phyloP scores from a whole-genome alignment of 2,888 invertebrate species.

The Junonia oenone region DNA sequence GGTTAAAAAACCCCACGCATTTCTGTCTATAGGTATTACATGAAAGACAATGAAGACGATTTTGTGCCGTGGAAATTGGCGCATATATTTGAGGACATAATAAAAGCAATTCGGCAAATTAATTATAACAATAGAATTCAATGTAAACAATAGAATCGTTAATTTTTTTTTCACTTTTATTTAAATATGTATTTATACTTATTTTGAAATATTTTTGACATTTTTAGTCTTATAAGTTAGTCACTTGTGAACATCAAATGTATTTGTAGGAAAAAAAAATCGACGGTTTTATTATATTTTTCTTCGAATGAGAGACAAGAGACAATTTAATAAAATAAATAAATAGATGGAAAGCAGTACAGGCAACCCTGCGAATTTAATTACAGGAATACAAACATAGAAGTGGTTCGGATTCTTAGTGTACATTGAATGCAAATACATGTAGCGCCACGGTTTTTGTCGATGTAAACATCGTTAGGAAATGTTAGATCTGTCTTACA shows the following conservation, averaged over 20 bases:
- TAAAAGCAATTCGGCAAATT: not conserved
- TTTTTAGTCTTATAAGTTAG: no score
- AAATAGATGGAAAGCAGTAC: constrained; percentile 1
- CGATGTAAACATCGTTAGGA: constrained; percentile 24
- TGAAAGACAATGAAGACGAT: constrained; percentile 21
- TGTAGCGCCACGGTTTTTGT: constrained; percentile 31
- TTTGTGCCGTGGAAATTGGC: constrained; percentile 51
- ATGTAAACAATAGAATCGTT: not conserved
- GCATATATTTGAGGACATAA: constrained; percentile 17
- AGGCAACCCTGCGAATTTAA: constrained; percentile 28
- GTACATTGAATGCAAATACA: constrained; percentile 37
- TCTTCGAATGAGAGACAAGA: no score
- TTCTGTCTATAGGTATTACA: not conserved
- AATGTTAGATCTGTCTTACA: constrained; percentile 14
- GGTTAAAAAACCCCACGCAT: not conserved
- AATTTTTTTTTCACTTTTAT: not conserved
- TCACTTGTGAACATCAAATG: no score
- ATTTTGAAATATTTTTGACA: no score
- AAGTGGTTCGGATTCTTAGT: constrained; percentile 31
- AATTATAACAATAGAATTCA: not conserved
- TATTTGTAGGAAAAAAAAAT: no score
- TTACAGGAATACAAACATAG: constrained; percentile 30
- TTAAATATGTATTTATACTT: no score
- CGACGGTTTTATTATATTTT: no score
- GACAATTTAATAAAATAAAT: no score